phyloP scores from a whole-genome alignment of 2,888 invertebrate species.

The Byasa hedistus region DNA sequence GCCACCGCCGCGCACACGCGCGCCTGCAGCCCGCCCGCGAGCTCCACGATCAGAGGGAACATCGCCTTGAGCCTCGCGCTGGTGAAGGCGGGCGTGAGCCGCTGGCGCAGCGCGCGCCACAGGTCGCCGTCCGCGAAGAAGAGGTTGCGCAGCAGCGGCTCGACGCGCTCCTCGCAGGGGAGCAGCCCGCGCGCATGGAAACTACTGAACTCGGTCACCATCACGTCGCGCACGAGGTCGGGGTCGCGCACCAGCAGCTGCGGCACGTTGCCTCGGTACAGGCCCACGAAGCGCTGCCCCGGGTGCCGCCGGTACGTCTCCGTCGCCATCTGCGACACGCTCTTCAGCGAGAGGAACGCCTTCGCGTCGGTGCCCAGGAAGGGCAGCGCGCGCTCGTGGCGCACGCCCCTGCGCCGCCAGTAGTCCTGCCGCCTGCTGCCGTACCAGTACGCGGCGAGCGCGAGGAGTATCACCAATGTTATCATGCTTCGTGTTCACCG shows the following conservation, averaged over 20 bases:
- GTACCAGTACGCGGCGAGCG: slow-evolving; percentile 35
- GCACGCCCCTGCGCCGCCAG: slow-evolving; percentile 33
- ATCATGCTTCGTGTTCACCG: not conserved
- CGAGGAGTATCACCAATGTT: not conserved
- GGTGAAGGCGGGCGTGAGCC: slow-evolving; percentile 52
- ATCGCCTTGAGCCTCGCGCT: slow-evolving; percentile 59
- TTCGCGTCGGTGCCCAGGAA: not conserved
- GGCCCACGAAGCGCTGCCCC: not conserved
- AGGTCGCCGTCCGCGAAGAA: slow-evolving; percentile 59
- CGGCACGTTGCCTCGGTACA: not conserved
- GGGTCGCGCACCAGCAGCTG: slow-evolving; percentile 1
- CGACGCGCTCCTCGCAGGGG: slow-evolving; percentile 44
- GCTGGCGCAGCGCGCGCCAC: slow-evolving; percentile 50
- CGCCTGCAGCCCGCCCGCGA: slow-evolving; percentile 50
- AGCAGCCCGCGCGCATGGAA: slow-evolving; percentile 51
- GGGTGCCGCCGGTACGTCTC: not conserved
- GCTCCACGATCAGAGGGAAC: slow-evolving; percentile 58
- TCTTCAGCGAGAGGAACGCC: not conserved
- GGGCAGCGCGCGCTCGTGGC: not conserved
- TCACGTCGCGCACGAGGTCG: not conserved
- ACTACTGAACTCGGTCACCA: slow-evolving; percentile 44
- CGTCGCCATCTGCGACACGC: not conserved
- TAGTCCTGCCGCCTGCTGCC: slow-evolving; percentile 44
- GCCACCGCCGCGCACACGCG: slow-evolving; percentile 36
- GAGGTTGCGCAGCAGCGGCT: slow-evolving; percentile 53